Percentiles rank a stretch among this genome's conserved stretches.
Evolutionary conservation across 1,140 invertebrate genomes (phyloP).

Genomic region (Nylanderia fulva): DNA sequence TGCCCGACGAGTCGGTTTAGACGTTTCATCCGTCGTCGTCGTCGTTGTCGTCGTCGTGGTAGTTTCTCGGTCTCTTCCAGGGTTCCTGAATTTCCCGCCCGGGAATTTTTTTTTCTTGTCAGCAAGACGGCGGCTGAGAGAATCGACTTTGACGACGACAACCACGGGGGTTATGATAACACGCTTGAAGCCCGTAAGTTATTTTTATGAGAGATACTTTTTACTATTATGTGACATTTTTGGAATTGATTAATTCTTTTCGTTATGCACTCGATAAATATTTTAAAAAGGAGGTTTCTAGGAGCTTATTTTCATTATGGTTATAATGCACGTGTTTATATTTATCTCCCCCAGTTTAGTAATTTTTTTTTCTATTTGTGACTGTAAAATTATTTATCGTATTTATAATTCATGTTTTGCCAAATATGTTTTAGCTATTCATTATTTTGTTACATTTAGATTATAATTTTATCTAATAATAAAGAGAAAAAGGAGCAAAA

Average conservation of each 20-base stretch:
- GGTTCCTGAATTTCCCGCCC: slow-evolving; percentile 1
- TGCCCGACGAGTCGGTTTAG: slow-evolving; percentile 41
- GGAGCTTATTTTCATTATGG: not conserved
- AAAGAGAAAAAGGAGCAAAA: too few species aligned
- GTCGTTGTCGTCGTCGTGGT: not conserved
- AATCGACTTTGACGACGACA: not conserved
- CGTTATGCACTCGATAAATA: not conserved
- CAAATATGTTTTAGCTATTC: not conserved
- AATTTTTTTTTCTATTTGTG: slow-evolving; percentile 1
- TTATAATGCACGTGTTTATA: not conserved
- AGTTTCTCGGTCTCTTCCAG: not conserved
- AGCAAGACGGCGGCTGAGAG: not conserved
- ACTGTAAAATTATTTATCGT: slow-evolving; percentile 2
- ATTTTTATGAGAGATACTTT: not conserved
- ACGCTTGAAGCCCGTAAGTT: slow-evolving; percentile 36
- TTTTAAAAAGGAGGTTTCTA: not conserved
- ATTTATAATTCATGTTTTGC: slow-evolving; percentile 1
- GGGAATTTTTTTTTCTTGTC: not conserved
- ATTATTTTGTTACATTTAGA: not conserved
- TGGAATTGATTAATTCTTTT: not conserved
- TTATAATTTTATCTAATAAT: too few species aligned
- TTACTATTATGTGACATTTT: not conserved
- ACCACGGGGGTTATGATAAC: slow-evolving; percentile 12
- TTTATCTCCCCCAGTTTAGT: not conserved
- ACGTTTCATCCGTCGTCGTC: slow-evolving; percentile 7